Conservation (phyloP, 2,888 invertebrate species). For the Candidula unifasciata region DNA sequence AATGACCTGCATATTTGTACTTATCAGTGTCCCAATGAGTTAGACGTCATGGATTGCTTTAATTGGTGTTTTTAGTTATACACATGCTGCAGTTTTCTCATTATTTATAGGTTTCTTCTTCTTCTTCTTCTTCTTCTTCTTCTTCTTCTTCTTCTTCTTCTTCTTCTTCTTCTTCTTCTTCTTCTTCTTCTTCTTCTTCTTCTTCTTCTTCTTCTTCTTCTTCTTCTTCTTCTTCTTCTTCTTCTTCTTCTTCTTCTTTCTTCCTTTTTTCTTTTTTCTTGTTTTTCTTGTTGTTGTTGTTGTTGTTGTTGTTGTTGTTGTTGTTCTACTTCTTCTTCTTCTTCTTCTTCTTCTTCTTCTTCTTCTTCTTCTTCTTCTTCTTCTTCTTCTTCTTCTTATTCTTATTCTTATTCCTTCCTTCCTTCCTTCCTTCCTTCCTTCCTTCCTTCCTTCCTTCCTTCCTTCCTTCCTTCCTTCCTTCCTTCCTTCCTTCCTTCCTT, state of each 20-base stretch:
- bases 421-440: background rate
- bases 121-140: background rate
- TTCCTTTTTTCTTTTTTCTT: constrained; percentile 16
- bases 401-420: no score
- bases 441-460: background rate
- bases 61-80: no score
- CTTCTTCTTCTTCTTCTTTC: background rate
- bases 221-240: background rate
- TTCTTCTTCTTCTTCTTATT: no score
- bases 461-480: background rate
- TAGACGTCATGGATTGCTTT: background rate
- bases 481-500: background rate
- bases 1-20: background rate
- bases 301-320: no score
- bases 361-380: background rate
- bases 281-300: no score
- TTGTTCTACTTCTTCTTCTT: background rate
- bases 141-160: background rate
- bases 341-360: background rate
- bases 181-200: background rate
- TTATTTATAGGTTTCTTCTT: background rate
- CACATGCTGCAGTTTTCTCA: no score
- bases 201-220: background rate
- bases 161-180: background rate
- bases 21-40: background rate